Conservation (phyloP, 2,113 vertebrate genomes). For the Dipodomys spectabilis region DNA sequence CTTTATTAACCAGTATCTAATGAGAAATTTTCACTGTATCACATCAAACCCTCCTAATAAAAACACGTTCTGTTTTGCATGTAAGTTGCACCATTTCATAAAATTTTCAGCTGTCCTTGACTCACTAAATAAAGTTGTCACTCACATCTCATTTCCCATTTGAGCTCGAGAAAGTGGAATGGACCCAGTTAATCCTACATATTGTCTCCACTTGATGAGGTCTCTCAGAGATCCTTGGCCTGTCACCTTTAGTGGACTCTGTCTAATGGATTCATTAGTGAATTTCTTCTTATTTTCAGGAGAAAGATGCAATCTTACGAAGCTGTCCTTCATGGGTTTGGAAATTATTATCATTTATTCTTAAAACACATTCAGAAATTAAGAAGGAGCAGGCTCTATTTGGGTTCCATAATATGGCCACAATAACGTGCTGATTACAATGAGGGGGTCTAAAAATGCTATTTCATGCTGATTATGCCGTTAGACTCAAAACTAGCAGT, state of each 20-base stretch:
- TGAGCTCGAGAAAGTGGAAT: slow-evolving; percentile 72
- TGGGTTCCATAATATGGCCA: slow-evolving; percentile 67
- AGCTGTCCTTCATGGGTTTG: slow-evolving; percentile 76
- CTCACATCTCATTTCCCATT: slow-evolving; percentile 84
- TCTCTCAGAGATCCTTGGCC: slow-evolving; percentile 84
- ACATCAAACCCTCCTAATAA: slow-evolving; percentile 82
- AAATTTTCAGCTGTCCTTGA: slow-evolving; percentile 83
- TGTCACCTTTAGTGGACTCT: slow-evolving; percentile 85
- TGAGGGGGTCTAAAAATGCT: slow-evolving; percentile 51
- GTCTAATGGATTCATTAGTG: slow-evolving; percentile 85
- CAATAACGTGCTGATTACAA: slow-evolving; percentile 74
- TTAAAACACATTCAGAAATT: slow-evolving; percentile 83
- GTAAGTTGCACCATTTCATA: slow-evolving; percentile 82
- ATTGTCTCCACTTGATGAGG: slow-evolving; percentile 85
- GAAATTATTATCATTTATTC: slow-evolving; percentile 89
- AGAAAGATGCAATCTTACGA: slow-evolving; percentile 77
- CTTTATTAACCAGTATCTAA: slow-evolving; percentile 84
- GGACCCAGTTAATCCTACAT: slow-evolving; percentile 85
- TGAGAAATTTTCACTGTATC: slow-evolving; percentile 81
- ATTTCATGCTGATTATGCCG: slow-evolving; percentile 71
- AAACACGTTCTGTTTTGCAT: slow-evolving; percentile 76
- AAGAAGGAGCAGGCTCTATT: slow-evolving; percentile 65
- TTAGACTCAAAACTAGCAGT: slow-evolving; percentile 68
- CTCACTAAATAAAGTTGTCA: slow-evolving; percentile 88
- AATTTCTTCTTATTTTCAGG: slow-evolving; percentile 86